Base-by-base conservation (phyloP, 2,888 invertebrate species). In the Nymphalis urticae region DNA sequence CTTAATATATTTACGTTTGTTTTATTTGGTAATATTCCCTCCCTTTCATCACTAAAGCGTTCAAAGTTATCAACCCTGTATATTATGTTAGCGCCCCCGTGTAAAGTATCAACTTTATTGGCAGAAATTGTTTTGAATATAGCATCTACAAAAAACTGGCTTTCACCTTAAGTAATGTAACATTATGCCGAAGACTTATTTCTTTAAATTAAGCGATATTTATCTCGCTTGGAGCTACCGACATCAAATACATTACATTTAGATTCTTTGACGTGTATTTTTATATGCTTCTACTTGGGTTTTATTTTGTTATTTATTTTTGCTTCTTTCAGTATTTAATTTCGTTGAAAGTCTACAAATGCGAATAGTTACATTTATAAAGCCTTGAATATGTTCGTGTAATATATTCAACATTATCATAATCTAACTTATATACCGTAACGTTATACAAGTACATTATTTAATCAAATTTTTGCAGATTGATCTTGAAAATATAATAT, bases 61-160 rank as follows among this genome's bases (percentile, higher is more conserved):
- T 74, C 73, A 70, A 71, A 70, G 71, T 73, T 66, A 56, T 21
- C 67, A 68, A 71, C 75, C 73, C 77, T 75, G 76, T 76, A 79
- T 73, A 74, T 72, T 72, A 76, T 73, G 73, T 67, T 65, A 58
- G 19, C 48, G 50, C 54, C 48, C 21, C 27, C 51, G 62, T 67
- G 61, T 62, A 62, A 62, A 62, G 58, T 70, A 70, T 66, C 64
- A 67, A 60, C 64, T 68, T 73, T 71, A 71, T 74, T 71, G 72
- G 58, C 51, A 51, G 60, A 72, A 72, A 72, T 73, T 73, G 71
- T 72, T 73, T 72, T 73, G 64, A 67, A 68, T 68, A 68, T 67
- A 63, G 56, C 63, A 36, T 21, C 61, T 36, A 62, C 62, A 66
- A 66, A 66, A 66, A 56, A 66, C 36, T 56, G 66, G 47, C 36